Base-by-base conservation (phyloP, 2,888 invertebrate species). In the Drosophila meridionalis region DNA sequence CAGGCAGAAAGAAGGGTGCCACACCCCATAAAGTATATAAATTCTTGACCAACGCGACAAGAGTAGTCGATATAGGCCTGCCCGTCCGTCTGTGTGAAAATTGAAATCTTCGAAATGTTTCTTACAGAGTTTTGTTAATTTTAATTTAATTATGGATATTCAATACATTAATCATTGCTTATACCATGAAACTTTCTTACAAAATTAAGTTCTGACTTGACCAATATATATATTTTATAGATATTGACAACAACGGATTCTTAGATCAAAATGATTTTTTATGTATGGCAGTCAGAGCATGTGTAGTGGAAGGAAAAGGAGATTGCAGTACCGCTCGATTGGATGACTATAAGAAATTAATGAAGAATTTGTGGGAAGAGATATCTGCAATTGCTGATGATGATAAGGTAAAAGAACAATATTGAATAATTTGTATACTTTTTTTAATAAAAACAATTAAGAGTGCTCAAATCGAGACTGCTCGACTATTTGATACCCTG, bases 341-440 rank as follows among this genome's bases (percentile, higher is more conserved):
- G 69, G 95, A 96, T 90, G 96, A 96, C 92, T 96, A 97, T 93
- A 95, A 96, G 92, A 96, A 97, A 92, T 95, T 97, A 79, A 97
- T 97, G 97, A 93, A 95, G 63, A 96, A 96, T 84, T 94, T 97
- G 30, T 97, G 97, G 97, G 96, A 97, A 89, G 97, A 97, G 94
- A 96, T 97, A 81, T 95, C 97, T 0, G 96, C 97, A 89, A 94
- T 97, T 78, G 97, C 97, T 42, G 97, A 97, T 94, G 97, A 97
- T 93, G 96, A 97, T 93, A 97, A 97, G 96, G 97, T 90, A 76
- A 52, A 36, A 2, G 26, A 45, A 45, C 6, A 42, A 12, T 14
- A 40, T 12, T 38, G 4, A 38, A 11, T 38, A 20, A 20, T 20
- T 20, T 1, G 20, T 20, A 20, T 20, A 20, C 20, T 20, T 20